Percentiles rank a stretch among this genome's conserved stretches.
phyloP scores from a whole-genome alignment of 2,888 invertebrate genomes.

The Panopea generosa region DNA sequence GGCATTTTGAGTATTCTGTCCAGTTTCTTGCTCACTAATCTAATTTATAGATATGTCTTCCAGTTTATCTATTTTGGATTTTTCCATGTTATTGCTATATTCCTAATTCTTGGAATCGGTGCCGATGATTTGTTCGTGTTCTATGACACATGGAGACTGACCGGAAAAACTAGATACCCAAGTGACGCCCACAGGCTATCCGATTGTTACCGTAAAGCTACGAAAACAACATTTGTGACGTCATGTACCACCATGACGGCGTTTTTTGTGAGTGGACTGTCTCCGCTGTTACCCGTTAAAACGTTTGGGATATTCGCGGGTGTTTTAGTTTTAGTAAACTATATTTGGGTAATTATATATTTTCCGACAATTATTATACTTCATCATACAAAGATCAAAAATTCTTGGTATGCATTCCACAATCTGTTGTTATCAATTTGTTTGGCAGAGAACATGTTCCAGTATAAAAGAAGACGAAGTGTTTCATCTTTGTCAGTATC shows the following conservation, averaged over 20 bases:
- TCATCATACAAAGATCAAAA: conserved; percentile 59
- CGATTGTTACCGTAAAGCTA: conserved; percentile 78
- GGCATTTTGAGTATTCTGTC: conserved; percentile 69
- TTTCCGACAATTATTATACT: conserved; percentile 77
- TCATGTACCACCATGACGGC: conserved; percentile 82
- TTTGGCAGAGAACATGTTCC: conserved; percentile 13
- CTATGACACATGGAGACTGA: conserved; percentile 80
- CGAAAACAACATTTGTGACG: conserved; percentile 80
- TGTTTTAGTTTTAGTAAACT: conserved; percentile 79
- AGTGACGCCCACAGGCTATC: conserved; percentile 76
- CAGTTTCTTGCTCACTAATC: conserved; percentile 70
- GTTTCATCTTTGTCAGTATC: conserved; percentile 7
- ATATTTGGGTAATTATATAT: conserved; percentile 81
- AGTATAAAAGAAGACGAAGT: not conserved
- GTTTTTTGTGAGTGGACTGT: conserved; percentile 78
- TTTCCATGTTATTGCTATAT: conserved; percentile 82
- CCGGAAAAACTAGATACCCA: conserved; percentile 66
- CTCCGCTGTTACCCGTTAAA: conserved; percentile 76
- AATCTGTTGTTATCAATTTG: conserved; percentile 27
- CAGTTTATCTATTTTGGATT: conserved; percentile 79
- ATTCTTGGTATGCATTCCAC: conserved; percentile 40
- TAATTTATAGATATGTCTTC: conserved; percentile 72
- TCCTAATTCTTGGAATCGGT: conserved; percentile 83
- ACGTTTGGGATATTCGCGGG: conserved; percentile 81
- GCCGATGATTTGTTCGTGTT: conserved; percentile 83